A percentile compares a stretch with the other conserved stretches of the same genome.
phyloP scores from a whole-genome alignment of 2,797 vertebrate genomes.

The Spinibarbus caldwelli region DNA sequence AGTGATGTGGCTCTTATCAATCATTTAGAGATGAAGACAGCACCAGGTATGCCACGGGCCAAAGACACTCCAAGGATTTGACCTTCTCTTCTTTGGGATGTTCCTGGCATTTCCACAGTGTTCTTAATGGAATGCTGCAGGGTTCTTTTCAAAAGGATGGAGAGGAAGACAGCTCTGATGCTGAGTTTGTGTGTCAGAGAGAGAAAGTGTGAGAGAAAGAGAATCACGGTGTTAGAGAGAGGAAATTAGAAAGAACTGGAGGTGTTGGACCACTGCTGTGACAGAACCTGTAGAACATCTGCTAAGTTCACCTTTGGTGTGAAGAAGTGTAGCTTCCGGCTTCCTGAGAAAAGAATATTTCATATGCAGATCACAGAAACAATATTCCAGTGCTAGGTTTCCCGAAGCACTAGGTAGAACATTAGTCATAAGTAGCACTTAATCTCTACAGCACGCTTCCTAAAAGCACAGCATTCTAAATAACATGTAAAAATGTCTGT shows the following conservation, averaged over 20 bases:
- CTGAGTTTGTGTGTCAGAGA: conserved; percentile 2
- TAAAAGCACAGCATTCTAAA: background rate
- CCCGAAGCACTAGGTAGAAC: background rate
- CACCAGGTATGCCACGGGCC: conserved; percentile 9
- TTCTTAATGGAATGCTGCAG: too few species aligned
- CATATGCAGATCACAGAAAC: background rate
- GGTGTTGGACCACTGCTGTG: conserved; percentile 3
- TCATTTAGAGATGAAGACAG: conserved; percentile 44
- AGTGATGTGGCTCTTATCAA: conserved; percentile 31
- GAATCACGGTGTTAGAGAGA: background rate
- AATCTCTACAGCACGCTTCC: background rate
- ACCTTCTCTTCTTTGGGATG: conserved; percentile 47
- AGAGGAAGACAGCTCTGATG: too few species aligned
- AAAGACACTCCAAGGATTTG: conserved; percentile 42
- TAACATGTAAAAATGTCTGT: background rate
- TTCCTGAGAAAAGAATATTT: conserved; percentile 15
- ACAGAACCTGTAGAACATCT: conserved; percentile 36
- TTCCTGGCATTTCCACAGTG: conserved; percentile 1
- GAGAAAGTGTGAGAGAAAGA: background rate
- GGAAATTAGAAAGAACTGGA: conserved; percentile 1
- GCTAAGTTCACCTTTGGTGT: conserved; percentile 25
- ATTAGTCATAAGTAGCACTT: background rate
- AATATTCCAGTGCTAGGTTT: background rate
- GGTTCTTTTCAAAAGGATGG: too few species aligned
- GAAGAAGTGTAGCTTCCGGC: conserved; percentile 21